These are phyloP conservation scores for Drosophila pseudotalamancana DNA, from an alignment of 2,888 invertebrate species.

Conservation along the genomic window DNA sequence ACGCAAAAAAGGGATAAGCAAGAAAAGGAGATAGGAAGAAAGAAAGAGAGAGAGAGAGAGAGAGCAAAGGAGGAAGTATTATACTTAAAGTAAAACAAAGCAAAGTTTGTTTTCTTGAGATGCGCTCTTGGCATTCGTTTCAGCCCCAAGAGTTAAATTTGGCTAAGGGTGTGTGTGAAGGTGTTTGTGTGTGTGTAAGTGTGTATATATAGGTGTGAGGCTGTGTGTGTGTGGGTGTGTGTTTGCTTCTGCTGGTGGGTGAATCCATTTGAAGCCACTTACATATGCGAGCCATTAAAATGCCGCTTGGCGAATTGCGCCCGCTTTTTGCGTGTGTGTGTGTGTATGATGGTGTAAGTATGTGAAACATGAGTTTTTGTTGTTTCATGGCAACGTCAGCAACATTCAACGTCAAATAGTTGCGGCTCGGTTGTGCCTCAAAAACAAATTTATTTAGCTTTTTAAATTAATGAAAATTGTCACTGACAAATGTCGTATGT, in stretches of 20 bases:
- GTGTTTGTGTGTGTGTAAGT: background rate
- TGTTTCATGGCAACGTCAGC: slow-evolving; percentile 27
- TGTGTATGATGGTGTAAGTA: background rate
- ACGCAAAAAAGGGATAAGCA: background rate
- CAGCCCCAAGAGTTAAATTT: slow-evolving; percentile 15
- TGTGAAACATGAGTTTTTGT: slow-evolving; percentile 29
- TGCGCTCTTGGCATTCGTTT: slow-evolving; percentile 18
- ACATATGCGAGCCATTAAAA: slow-evolving; percentile 51
- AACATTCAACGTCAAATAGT: slow-evolving; percentile 36
- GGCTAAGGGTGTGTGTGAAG: slow-evolving; percentile 2
- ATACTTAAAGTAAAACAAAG: background rate
- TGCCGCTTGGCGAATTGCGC: slow-evolving; percentile 23
- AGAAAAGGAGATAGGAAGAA: background rate
- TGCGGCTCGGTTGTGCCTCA: slow-evolving; percentile 35
- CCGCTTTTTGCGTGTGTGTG: background rate
- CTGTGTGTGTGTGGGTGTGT: background rate
- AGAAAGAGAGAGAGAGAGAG: background rate
- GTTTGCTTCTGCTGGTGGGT: background rate
- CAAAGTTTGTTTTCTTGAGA: slow-evolving; percentile 6
- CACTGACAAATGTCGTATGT: slow-evolving; percentile 62
- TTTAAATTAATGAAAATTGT: slow-evolving; percentile 79
- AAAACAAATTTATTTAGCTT: slow-evolving; percentile 65
- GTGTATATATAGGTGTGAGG: background rate
- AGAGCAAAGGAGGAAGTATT: background rate
- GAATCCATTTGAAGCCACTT: slow-evolving; percentile 41